phyloP scores from a whole-genome alignment of 2,113 vertebrate genomes.

The Myodes glareolus region DNA sequence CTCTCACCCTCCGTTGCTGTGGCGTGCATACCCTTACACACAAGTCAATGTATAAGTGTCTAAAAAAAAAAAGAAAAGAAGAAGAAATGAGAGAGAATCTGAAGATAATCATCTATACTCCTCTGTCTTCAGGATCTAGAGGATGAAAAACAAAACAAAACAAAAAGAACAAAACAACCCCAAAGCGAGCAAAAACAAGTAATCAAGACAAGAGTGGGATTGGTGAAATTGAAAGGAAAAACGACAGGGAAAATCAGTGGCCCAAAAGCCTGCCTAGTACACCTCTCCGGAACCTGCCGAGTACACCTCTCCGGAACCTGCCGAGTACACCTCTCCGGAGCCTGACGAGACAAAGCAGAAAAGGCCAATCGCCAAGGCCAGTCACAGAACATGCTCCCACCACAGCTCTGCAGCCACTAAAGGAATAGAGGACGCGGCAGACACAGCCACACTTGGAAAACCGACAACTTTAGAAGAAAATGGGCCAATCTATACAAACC shows the following conservation, averaged over 20 bases:
- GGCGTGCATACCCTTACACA: not conserved
- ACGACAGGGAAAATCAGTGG: not conserved
- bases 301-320: too few species aligned
- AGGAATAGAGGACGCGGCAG: not conserved
- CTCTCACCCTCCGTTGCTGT: not conserved
- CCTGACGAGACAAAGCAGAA: not conserved
- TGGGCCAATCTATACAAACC: constrained; percentile 36
- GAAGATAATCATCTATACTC: not conserved
- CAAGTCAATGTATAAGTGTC: not conserved
- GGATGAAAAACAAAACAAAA: not conserved
- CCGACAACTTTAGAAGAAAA: constrained; percentile 13
- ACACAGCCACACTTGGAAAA: not conserved
- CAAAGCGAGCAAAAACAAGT: not conserved
- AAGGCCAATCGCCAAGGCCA: not conserved
- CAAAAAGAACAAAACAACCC: not conserved
- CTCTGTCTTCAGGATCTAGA: not conserved
- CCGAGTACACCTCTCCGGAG: too few species aligned
- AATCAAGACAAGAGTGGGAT: not conserved
- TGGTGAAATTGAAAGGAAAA: not conserved
- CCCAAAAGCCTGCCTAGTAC: not conserved
- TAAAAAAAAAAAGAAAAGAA: not conserved
- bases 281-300: not conserved
- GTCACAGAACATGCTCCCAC: not conserved
- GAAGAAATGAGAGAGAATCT: not conserved
- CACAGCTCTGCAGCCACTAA: not conserved